Base-by-base conservation (phyloP, 30 jellyfish, hydroid and myxozoan species). In the Pseudorhiza aurosa region DNA sequence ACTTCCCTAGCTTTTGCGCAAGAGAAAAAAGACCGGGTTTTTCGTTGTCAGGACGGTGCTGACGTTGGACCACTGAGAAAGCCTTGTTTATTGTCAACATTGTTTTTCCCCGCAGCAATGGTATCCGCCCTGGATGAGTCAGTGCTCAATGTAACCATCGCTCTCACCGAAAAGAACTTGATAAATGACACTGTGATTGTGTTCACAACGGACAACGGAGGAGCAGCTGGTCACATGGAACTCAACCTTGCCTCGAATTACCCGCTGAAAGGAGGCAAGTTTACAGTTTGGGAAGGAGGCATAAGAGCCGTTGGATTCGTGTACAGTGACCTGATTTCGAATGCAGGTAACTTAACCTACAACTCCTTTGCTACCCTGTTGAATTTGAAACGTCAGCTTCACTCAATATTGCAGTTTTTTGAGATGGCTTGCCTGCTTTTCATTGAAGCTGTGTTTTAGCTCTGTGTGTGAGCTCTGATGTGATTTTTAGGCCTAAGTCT, bases 241-340 rank as follows among this genome's bases (percentile, higher is more conserved):
- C 75, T 92, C 53, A 86, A 75, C 68, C 75, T 65, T 17, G 99
- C 96, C 47, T 95, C 97, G 62, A 95, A 95, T 63, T 95, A 72
- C 58, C 99, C 99, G 56, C 89, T 95, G 58, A 77, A 96, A 75
- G 99, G 99, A 43, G 95, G 96, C 81, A 88, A 88, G 39, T 76
- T 84, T 27, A 95, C 99, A 5, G 96, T 82, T 9, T 95, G 99
- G 99, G 99, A 95, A 83, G 99, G 99, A 63, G 98, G 99, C 77
- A 65, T 95, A 17, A 28, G 99, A 14, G 96, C 96, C 1, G 96
- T 88, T 43, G 99, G 97, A 12, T 85, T 95, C 45, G 93, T 95
- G 2, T 83, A 81, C 74, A 80, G 96, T 59, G 95, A 82, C 46
- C 28, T 50, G 51, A 77, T 95, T 19, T 51, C 65, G 1, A 69